These are phyloP conservation scores for Podotricha telesiphe DNA, from an alignment of 2,888 invertebrate genomes.

Conservation along the genomic window DNA sequence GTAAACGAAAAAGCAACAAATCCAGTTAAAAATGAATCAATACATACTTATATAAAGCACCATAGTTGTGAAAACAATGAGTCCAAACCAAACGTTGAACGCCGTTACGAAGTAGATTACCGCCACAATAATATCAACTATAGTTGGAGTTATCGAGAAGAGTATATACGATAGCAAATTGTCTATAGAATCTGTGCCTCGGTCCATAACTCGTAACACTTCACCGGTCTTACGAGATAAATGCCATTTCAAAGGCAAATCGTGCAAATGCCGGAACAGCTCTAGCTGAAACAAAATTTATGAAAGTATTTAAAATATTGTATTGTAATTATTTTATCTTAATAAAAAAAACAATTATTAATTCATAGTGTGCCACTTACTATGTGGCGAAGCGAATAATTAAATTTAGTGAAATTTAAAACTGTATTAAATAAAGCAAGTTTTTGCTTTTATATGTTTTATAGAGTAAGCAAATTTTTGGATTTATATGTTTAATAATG, in stretches of 20 bases:
- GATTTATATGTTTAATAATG: no score
- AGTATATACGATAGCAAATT: conserved; percentile 95
- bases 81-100: conserved; percentile 97
- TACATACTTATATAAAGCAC: conserved; percentile 93
- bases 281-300: conserved; percentile 84
- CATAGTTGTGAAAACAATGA: conserved; percentile 98
- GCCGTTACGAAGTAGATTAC: conserved; percentile 93
- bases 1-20: no score
- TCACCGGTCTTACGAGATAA: conserved; percentile 97
- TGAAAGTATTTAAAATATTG: not conserved
- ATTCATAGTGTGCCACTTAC: no score
- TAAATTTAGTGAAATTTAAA: no score
- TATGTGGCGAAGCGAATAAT: no score
- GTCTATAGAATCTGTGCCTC: conserved; percentile 98
- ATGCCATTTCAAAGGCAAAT: conserved; percentile 97
- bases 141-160: conserved; percentile 96
- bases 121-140: conserved; percentile 96
- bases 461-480: no score
- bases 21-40: not conserved
- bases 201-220: conserved; percentile 97
- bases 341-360: no score
- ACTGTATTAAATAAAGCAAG: no score
- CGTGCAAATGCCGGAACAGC: conserved; percentile 94
- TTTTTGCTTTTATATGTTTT: no score
- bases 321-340: no score